Conservation (phyloP, 2,113 vertebrate genomes). For the Cyanistes caeruleus region DNA sequence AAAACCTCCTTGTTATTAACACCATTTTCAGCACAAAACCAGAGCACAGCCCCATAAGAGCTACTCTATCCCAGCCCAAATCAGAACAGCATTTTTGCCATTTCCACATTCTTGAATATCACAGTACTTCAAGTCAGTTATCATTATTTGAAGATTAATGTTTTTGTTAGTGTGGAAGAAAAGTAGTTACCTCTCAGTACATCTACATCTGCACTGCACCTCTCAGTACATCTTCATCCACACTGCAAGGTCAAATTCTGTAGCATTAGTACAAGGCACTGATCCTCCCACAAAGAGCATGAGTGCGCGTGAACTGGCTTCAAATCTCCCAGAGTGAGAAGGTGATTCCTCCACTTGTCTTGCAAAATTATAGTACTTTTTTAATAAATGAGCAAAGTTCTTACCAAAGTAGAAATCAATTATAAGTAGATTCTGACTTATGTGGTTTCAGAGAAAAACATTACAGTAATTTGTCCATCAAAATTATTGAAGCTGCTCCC, state of each 20-base stretch:
- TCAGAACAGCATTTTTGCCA: not conserved
- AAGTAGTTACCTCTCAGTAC: not conserved
- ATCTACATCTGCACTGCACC: no score
- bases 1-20: not conserved
- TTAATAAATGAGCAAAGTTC: not conserved
- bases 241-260: not conserved
- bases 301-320: not conserved
- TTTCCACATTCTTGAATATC: not conserved
- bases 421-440: not conserved
- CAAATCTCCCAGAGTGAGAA: not conserved
- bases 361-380: not conserved
- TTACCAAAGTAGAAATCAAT: not conserved
- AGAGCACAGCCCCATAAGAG: not conserved
- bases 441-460: not conserved
- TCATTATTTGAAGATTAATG: not conserved
- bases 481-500: not conserved
- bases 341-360: not conserved
- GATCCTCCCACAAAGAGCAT: not conserved
- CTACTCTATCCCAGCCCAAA: not conserved
- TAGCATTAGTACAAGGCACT: not conserved
- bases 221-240: no score
- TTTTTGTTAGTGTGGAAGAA: not conserved
- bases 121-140: not conserved
- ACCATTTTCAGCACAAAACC: not conserved
- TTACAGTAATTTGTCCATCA: not conserved